Evolutionary conservation across 35 echinoderm and acorn worm species (phyloP).

Genomic region (Lytechinus variegatus): DNA sequence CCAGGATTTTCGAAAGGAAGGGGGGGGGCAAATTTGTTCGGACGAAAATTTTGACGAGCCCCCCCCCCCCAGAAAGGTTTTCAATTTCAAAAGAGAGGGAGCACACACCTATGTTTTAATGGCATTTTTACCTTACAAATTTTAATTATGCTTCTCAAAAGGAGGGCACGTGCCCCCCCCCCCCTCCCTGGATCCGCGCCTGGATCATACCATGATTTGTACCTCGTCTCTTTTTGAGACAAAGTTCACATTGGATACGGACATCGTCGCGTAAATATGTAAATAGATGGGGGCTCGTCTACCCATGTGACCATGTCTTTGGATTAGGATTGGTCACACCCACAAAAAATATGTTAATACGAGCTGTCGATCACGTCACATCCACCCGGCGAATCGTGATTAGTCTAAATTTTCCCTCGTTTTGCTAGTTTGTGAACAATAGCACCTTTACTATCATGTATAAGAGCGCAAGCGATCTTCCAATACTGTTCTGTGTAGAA

Average conservation of each 20-base stretch:
- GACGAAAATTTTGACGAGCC: too few relatives aligned
- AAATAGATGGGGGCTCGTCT: neutral
- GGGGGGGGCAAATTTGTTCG: too few relatives aligned
- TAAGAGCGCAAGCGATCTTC: neutral
- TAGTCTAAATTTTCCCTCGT: neutral
- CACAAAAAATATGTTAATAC: neutral
- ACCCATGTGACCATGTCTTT: neutral
- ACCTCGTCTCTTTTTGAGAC: too few relatives aligned
- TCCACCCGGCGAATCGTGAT: neutral
- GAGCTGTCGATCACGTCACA: neutral
- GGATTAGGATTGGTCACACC: conserved; percentile 40
- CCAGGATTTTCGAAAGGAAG: too few relatives aligned
- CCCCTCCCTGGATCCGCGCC: too few relatives aligned
- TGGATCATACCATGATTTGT: too few relatives aligned
- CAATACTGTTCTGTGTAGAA: neutral
- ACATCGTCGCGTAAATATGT: neutral
- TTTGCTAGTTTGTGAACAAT: neutral
- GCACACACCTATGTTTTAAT: too few relatives aligned
- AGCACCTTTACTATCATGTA: neutral
- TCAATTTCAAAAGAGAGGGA: too few relatives aligned
- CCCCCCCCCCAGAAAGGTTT: too few relatives aligned
- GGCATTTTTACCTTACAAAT: too few relatives aligned
- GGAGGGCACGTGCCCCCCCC: too few relatives aligned
- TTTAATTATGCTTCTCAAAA: too few relatives aligned
- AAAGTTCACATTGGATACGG: neutral